phyloP scores from a whole-genome alignment of 2,797 vertebrate species.

The Phyllotis vaccarum region DNA sequence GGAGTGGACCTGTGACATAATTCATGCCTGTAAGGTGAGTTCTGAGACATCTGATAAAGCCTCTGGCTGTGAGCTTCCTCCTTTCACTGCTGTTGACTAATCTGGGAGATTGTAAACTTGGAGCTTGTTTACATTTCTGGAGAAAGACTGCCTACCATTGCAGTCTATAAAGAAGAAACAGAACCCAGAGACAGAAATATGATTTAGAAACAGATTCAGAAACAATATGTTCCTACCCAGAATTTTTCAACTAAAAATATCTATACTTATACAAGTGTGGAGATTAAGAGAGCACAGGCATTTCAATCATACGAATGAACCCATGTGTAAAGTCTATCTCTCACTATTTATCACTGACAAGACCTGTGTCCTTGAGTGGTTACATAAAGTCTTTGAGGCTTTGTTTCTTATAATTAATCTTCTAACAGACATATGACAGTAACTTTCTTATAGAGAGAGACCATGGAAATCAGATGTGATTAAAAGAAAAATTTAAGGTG shows the following conservation, averaged over 20 bases:
- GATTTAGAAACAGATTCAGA: conserved; percentile 24
- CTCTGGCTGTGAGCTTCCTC: not conserved
- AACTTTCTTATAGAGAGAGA: conserved; percentile 6
- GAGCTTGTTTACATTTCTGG: not conserved
- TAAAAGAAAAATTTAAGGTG: not conserved
- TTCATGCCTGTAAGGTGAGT: not conserved
- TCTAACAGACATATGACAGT: conserved; percentile 30
- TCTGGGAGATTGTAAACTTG: not conserved
- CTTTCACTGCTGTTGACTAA: not conserved
- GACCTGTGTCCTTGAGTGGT: not conserved
- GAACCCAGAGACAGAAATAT: not conserved
- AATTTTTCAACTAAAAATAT: conserved; percentile 43
- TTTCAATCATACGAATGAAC: not conserved
- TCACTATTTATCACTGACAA: not conserved
- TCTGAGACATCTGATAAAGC: not conserved
- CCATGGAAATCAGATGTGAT: conserved; percentile 17
- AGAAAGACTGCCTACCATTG: not conserved
- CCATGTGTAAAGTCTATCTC: conserved; percentile 3
- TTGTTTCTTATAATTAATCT: conserved; percentile 32
- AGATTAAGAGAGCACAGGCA: not conserved
- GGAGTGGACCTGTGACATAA: not conserved
- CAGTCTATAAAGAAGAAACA: conserved; percentile 15
- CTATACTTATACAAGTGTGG: not conserved
- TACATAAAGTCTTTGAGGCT: conserved; percentile 7
- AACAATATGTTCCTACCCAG: conserved; percentile 6